A percentile compares a stretch with the other conserved stretches of the same genome.
These are phyloP conservation scores for Drusus annulatus DNA, from an alignment of 1,140 invertebrate species.

Conservation along the genomic window DNA sequence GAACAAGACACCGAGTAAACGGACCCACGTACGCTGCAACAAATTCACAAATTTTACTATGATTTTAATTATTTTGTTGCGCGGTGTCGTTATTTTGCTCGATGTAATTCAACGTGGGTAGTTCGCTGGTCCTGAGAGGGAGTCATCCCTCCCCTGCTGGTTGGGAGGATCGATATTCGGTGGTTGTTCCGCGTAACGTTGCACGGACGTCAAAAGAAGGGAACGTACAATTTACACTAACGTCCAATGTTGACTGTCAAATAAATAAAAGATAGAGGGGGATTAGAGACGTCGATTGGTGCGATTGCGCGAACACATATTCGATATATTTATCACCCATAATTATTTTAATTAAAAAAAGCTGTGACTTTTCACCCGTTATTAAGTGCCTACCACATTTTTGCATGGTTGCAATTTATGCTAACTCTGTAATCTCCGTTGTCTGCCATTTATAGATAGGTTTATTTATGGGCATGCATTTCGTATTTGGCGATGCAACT, in stretches of 20 bases:
- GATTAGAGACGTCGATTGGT: too few species aligned
- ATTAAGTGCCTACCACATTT: too few species aligned
- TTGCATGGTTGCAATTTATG: background rate
- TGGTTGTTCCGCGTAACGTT: constrained; percentile 47
- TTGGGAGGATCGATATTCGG: constrained; percentile 56
- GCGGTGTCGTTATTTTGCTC: background rate
- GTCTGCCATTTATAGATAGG: background rate
- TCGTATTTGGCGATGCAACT: too few species aligned
- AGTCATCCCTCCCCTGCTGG: constrained; percentile 47
- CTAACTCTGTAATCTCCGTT: background rate
- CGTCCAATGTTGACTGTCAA: too few species aligned
- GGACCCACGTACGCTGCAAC: too few species aligned
- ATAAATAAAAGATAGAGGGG: too few species aligned
- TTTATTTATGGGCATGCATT: background rate
- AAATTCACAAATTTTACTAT: too few species aligned
- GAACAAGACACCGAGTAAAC: background rate
- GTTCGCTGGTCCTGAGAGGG: constrained; percentile 38
- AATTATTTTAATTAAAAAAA: too few species aligned
- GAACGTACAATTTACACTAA: background rate
- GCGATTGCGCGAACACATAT: too few species aligned
- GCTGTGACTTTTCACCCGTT: too few species aligned
- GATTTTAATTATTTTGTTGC: background rate
- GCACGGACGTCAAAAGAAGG: constrained; percentile 26
- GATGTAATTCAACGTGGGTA: background rate
- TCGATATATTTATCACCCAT: too few species aligned